A percentile compares a stretch with the other conserved stretches of the same genome.
Conservation (phyloP, 2,888 invertebrate species). For the Acanthosepion pharaonis region DNA sequence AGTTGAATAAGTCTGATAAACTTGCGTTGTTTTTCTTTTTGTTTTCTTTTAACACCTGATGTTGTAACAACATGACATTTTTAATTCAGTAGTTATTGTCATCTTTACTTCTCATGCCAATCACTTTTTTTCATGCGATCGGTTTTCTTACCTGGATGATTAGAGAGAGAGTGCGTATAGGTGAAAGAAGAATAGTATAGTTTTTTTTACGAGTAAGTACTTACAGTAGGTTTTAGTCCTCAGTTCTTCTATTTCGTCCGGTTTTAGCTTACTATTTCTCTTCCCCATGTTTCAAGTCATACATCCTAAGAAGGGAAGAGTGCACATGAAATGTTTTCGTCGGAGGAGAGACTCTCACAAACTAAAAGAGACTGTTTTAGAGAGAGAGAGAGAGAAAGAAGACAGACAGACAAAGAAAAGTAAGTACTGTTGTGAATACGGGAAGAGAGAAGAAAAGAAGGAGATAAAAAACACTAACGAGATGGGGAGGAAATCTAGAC, state of each 20-base stretch:
- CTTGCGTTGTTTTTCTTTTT: background rate
- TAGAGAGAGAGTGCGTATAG: background rate
- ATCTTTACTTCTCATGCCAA: background rate
- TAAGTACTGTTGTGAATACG: background rate
- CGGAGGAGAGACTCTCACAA: background rate
- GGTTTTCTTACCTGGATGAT: background rate
- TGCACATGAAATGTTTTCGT: background rate
- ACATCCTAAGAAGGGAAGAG: conserved; percentile 40
- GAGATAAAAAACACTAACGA: too few species aligned
- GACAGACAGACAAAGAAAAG: background rate
- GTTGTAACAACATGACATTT: background rate
- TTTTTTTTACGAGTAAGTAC: conserved; percentile 50
- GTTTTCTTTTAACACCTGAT: background rate
- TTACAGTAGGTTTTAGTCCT: conserved; percentile 67
- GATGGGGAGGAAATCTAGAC: too few species aligned
- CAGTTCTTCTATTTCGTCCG: conserved; percentile 64
- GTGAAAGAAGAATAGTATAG: background rate
- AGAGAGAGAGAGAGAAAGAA: background rate
- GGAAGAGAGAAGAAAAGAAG: background rate
- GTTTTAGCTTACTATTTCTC: conserved; percentile 67
- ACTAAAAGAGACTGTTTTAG: background rate
- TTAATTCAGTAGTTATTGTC: background rate
- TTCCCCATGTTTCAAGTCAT: conserved; percentile 62
- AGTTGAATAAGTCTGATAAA: background rate
- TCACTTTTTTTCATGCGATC: background rate